Conservation (phyloP, 2,888 invertebrate genomes). For the Leptinotarsa haldemani region DNA sequence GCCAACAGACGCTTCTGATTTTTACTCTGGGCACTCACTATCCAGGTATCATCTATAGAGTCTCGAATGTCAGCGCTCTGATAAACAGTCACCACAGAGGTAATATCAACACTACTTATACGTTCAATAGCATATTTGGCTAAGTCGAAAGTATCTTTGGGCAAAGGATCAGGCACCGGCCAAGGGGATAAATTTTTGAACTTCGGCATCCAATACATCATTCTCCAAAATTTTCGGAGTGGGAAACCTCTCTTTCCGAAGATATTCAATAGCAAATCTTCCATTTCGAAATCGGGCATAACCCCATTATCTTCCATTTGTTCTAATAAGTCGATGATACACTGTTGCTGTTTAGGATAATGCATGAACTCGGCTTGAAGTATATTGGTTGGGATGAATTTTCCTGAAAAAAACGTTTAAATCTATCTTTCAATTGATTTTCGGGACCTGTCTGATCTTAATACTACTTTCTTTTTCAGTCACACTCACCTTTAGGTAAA, state of each 20-base stretch:
- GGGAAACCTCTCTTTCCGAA: slow-evolving; percentile 86
- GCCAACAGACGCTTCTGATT: slow-evolving; percentile 78
- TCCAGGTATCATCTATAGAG: slow-evolving; percentile 89
- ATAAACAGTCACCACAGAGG: slow-evolving; percentile 63
- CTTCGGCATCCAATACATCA: slow-evolving; percentile 95
- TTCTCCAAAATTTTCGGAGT: slow-evolving; percentile 80
- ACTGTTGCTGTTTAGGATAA: slow-evolving; percentile 96
- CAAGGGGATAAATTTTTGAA: slow-evolving; percentile 92
- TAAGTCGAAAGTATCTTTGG: slow-evolving; percentile 79
- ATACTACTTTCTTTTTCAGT: background rate
- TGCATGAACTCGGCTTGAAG: slow-evolving; percentile 93
- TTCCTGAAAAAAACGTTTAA: slow-evolving; percentile 63
- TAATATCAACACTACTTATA: slow-evolving; percentile 83
- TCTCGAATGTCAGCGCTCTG: slow-evolving; percentile 76
- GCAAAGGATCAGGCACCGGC: slow-evolving; percentile 82
- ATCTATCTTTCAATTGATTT: too few species aligned
- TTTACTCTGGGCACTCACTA: slow-evolving; percentile 87
- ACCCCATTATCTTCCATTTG: slow-evolving; percentile 94
- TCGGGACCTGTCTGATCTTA: too few species aligned
- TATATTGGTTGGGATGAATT: slow-evolving; percentile 83
- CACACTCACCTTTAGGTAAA: slow-evolving; percentile 78
- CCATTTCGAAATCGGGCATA: slow-evolving; percentile 91
- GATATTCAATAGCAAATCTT: slow-evolving; percentile 81
- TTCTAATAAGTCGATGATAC: slow-evolving; percentile 88
- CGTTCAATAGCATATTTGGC: slow-evolving; percentile 86